A percentile compares a stretch with the other conserved stretches of the same genome.
phyloP scores from a whole-genome alignment of 1,140 invertebrate genomes.

The Teleogryllus occipitalis region DNA sequence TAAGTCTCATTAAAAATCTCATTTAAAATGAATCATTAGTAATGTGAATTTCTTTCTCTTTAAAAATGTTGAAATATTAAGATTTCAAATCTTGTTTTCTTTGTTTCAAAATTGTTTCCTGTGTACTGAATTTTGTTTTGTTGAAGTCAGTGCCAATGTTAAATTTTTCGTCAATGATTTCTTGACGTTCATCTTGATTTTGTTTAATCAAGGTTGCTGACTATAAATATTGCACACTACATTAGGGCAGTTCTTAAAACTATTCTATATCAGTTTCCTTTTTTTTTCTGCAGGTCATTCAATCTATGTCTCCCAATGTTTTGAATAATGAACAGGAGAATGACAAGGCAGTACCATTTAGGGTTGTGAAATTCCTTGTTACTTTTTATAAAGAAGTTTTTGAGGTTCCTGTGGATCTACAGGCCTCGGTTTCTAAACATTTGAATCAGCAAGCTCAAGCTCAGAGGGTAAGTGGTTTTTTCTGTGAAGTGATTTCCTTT shows the following conservation, averaged over 20 bases:
- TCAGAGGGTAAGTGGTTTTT: no score
- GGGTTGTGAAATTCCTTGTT: slow-evolving; percentile 15
- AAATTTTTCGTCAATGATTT: no score
- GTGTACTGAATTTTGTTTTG: no score
- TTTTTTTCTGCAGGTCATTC: slow-evolving; percentile 6
- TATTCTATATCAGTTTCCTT: not conserved
- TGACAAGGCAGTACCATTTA: slow-evolving; percentile 7
- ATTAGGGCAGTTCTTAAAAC: not conserved
- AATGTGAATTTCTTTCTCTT: no score
- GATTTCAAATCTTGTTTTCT: not conserved
- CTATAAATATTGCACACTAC: no score
- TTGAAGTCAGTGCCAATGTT: no score
- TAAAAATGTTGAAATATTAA: not conserved
- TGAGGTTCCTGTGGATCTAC: slow-evolving; percentile 8
- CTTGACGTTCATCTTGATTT: no score
- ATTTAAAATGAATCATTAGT: no score
- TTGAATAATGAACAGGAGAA: not conserved
- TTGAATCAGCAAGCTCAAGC: no score
- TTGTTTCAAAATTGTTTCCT: not conserved
- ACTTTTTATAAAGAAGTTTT: slow-evolving; percentile 11
- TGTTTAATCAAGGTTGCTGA: no score
- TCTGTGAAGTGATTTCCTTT: no score
- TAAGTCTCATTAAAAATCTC: no score
- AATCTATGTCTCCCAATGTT: slow-evolving; percentile 13
- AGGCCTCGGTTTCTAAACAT: slow-evolving; percentile 1